phyloP scores from a whole-genome alignment of 2,888 invertebrate genomes.

The Mesorhabditis sp. region DNA sequence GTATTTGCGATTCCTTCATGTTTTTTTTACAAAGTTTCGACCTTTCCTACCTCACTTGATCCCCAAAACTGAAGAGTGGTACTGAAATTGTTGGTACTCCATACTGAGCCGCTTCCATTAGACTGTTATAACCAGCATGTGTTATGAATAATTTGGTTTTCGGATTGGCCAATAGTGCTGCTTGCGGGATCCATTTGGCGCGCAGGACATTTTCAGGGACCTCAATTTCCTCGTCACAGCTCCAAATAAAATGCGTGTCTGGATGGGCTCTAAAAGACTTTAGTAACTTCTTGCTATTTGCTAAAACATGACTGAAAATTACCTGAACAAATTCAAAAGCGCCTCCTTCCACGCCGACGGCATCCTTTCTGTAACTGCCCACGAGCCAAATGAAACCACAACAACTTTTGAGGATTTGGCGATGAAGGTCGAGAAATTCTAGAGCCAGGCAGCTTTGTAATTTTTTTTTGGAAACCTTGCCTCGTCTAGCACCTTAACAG shows the following conservation, averaged over 20 bases:
- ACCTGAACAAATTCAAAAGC: background rate
- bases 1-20: too few species aligned
- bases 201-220: background rate
- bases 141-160: slow-evolving; percentile 14
- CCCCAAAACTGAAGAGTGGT: slow-evolving; percentile 12
- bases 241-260: background rate
- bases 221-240: background rate
- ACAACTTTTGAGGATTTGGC: slow-evolving; percentile 11
- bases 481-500: background rate
- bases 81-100: slow-evolving; percentile 14
- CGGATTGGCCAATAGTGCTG: slow-evolving; percentile 7
- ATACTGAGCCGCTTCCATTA: slow-evolving; percentile 13
- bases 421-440: slow-evolving; percentile 11
- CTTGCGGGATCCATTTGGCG: background rate
- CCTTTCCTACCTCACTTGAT: slow-evolving; percentile 11
- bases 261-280: background rate
- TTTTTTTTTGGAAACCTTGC: too few species aligned
- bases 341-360: slow-evolving; percentile 13
- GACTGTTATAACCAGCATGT: slow-evolving; percentile 19
- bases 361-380: slow-evolving; percentile 11
- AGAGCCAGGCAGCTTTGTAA: too few species aligned
- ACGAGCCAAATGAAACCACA: slow-evolving; percentile 15
- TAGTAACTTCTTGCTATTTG: too few species aligned
- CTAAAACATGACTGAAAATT: too few species aligned
- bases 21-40: background rate